Conservation (phyloP, 2,888 invertebrate species). For the Oscheius myriophilus region DNA sequence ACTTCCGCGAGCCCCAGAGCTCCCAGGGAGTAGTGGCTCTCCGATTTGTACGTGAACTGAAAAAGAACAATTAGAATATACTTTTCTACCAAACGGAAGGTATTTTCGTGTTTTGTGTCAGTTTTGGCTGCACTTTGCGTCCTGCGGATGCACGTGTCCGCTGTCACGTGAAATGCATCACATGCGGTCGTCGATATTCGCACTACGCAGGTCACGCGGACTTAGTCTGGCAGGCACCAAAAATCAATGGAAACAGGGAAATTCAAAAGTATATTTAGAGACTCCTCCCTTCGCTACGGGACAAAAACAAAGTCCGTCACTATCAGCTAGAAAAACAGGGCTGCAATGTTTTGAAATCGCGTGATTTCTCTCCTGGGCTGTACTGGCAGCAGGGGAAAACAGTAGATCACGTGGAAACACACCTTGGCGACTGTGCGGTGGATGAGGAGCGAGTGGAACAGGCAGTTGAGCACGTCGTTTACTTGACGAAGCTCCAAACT, state of each 20-base stretch:
- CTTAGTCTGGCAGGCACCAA: neutral
- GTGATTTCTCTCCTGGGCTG: neutral
- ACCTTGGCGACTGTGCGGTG: constrained; percentile 74
- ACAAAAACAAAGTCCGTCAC: constrained; percentile 1
- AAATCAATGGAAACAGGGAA: neutral
- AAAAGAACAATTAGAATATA: constrained; percentile 33
- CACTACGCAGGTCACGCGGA: constrained; percentile 23
- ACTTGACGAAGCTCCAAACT: constrained; percentile 73
- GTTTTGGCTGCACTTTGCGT: neutral
- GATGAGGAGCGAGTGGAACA: constrained; percentile 74
- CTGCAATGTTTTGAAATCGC: neutral
- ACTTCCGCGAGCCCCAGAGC: constrained; percentile 95
- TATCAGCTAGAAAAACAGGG: constrained; percentile 7
- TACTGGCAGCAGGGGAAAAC: neutral
- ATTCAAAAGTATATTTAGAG: neutral
- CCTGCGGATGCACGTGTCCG: neutral
- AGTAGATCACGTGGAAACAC: constrained; percentile 10
- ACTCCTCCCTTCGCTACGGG: neutral
- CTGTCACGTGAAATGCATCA: constrained; percentile 29
- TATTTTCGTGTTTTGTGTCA: constrained; percentile 4
- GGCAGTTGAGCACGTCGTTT: constrained; percentile 71
- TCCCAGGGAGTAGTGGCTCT: constrained; percentile 93
- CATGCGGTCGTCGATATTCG: constrained; percentile 14
- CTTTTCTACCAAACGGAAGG: constrained; percentile 1
- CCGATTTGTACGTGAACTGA: constrained; percentile 88